A percentile compares a stretch with the other conserved stretches of the same genome.
phyloP scores from a whole-genome alignment of 2,113 vertebrate genomes.

The Falco punctatus region DNA sequence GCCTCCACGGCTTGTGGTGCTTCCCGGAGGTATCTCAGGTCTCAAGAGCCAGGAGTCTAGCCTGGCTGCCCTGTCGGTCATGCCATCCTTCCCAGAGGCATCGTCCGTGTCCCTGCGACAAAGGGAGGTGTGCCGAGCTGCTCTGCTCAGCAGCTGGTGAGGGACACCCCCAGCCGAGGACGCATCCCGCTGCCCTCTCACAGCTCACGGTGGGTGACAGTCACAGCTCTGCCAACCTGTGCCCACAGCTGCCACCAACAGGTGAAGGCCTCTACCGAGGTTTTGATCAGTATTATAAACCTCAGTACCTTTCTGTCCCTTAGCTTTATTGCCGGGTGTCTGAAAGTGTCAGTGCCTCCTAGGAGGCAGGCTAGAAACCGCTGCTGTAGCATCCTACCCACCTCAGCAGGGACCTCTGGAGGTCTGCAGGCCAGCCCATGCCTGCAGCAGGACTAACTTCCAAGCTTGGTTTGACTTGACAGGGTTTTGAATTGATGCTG shows the following conservation, averaged over 20 bases:
- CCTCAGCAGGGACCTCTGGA: not conserved
- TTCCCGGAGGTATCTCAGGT: not conserved
- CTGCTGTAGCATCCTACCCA: not conserved
- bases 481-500: not conserved
- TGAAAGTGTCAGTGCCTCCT: not conserved
- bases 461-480: not conserved
- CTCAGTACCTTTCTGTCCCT: not conserved
- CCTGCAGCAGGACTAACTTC: not conserved
- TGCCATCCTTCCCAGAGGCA: not conserved
- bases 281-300: not conserved
- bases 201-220: not conserved
- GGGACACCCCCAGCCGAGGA: not conserved
- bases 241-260: not conserved
- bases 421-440: not conserved
- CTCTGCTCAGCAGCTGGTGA: too few relatives aligned
- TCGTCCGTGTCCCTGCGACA: not conserved
- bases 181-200: not conserved
- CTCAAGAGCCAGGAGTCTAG: not conserved
- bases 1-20: not conserved
- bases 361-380: not conserved
- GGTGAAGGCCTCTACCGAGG: not conserved
- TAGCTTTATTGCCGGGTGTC: not conserved
- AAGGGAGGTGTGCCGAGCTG: not conserved
- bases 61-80: not conserved
- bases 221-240: not conserved